Evolutionary conservation across 2,888 invertebrate genomes (phyloP).

Genomic region (Orchesellides sinensis): DNA sequence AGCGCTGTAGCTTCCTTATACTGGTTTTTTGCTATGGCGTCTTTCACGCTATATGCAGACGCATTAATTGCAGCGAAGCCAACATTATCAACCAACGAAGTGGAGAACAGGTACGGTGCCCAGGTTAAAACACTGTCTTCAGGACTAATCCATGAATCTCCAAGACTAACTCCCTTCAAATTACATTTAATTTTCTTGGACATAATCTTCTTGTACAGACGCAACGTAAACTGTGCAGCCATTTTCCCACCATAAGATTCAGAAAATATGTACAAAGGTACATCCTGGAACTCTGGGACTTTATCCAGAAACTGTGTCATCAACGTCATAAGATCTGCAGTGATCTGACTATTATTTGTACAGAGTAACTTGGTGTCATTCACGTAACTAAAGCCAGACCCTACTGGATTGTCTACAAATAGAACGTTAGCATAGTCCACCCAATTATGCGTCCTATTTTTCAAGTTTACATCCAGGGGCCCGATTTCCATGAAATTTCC

Average conservation of each 20-base stretch:
- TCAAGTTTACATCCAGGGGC: constrained; percentile 83
- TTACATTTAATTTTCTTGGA: constrained; percentile 82
- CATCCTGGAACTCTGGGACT: constrained; percentile 83
- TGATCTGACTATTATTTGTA: constrained; percentile 82
- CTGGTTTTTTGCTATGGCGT: constrained; percentile 80
- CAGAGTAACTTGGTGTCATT: constrained; percentile 79
- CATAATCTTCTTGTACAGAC: constrained; percentile 81
- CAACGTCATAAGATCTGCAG: constrained; percentile 85
- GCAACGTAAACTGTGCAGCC: constrained; percentile 88
- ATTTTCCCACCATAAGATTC: constrained; percentile 97
- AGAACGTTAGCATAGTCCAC: constrained; percentile 79
- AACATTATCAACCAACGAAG: constrained; percentile 83
- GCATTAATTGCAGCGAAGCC: constrained; percentile 82
- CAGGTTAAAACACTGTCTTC: constrained; percentile 90
- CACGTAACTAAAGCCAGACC: constrained; percentile 90
- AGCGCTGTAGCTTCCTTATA: constrained; percentile 82
- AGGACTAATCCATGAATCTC: constrained; percentile 94
- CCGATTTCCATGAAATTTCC: constrained; percentile 94
- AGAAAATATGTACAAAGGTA: constrained; percentile 88
- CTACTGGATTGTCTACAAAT: constrained; percentile 94
- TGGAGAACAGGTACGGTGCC: constrained; percentile 87
- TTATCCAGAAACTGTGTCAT: constrained; percentile 84
- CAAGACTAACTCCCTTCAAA: constrained; percentile 88
- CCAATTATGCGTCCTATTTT: constrained; percentile 87
- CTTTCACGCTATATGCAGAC: constrained; percentile 80